These are phyloP conservation scores for Gymnoscopelus microlampas DNA, from an alignment of 2,797 vertebrate species.

Conservation along the genomic window DNA sequence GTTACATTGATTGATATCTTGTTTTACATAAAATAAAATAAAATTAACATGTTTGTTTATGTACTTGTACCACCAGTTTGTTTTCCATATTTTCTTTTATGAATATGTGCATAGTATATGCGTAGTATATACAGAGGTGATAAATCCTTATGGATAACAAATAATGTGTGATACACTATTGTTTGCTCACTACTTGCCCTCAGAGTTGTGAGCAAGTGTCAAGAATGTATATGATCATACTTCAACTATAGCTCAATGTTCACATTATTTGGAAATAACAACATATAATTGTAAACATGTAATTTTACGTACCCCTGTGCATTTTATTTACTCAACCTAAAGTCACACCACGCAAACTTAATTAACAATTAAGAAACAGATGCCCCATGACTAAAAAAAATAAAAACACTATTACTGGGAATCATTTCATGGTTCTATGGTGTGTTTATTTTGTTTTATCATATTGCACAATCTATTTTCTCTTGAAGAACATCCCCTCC, in stretches of 20 bases:
- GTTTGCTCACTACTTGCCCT: neutral
- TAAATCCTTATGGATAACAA: constrained; percentile 6
- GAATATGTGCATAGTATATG: neutral
- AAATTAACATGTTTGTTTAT: constrained; percentile 18
- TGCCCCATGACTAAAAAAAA: too few relatives aligned
- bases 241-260: constrained; percentile 16
- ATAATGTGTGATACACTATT: neutral
- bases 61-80: constrained; percentile 11
- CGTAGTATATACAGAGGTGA: neutral
- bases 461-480: too few relatives aligned
- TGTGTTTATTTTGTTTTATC: too few relatives aligned
- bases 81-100: neutral
- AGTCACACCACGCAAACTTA: too few relatives aligned
- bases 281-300: constrained; percentile 38
- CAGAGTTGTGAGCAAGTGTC: neutral
- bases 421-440: too few relatives aligned
- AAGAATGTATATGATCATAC: neutral
- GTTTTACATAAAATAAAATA: constrained; percentile 12
- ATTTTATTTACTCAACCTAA: constrained; percentile 22
- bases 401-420: too few relatives aligned
- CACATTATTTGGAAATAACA: constrained; percentile 29
- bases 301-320: constrained; percentile 36
- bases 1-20: constrained; percentile 15
- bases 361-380: too few relatives aligned
- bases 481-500: too few relatives aligned